Percentiles rank a stretch among this genome's conserved stretches.
Conservation (phyloP, 2,888 invertebrate genomes). For the Formica aserva region DNA sequence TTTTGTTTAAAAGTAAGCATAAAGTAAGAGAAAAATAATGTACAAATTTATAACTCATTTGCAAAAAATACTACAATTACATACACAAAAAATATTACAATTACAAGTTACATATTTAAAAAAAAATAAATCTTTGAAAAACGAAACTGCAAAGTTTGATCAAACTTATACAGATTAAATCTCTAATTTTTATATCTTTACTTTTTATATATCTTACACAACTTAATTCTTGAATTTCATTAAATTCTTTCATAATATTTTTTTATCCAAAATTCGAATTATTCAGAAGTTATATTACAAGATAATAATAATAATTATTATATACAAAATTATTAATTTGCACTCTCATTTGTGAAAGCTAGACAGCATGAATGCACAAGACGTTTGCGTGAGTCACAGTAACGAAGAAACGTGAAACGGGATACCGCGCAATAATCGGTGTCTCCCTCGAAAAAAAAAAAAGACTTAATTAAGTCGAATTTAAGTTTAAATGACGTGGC, state of each 20-base stretch:
- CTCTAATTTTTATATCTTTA: background rate
- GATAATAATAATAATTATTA: background rate
- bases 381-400: background rate
- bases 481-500: slow-evolving; percentile 6
- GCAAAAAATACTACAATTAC: background rate
- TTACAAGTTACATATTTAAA: background rate
- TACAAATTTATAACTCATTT: background rate
- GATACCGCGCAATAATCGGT: slow-evolving; percentile 17
- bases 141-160: background rate
- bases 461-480: slow-evolving; percentile 45
- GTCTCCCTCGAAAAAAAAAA: slow-evolving; percentile 5
- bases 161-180: background rate
- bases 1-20: background rate
- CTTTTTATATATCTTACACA: background rate
- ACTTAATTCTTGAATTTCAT: background rate
- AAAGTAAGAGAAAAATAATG: background rate
- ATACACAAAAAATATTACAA: background rate
- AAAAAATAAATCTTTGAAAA: background rate
- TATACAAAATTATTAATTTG: slow-evolving; percentile 6
- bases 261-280: background rate
- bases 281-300: background rate
- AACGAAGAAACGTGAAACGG: slow-evolving; percentile 14
- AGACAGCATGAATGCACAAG: background rate
- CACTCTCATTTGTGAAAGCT: background rate
- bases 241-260: background rate